Evolutionary conservation across 2,888 invertebrate species (phyloP).

Genomic region (Synanthedon andrenaeformis): DNA sequence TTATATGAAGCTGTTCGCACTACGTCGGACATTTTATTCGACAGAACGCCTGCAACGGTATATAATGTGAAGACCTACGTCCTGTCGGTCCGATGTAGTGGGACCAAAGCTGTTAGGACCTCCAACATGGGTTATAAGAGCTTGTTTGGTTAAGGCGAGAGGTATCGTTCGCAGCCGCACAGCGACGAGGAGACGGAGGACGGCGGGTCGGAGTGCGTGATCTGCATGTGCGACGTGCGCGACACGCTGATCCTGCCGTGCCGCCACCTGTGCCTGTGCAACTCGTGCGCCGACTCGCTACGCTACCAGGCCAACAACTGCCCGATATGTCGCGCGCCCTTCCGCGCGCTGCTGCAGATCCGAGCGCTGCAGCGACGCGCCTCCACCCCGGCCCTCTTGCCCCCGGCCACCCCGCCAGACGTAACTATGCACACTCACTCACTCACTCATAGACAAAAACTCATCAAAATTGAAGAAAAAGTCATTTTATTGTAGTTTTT

Average conservation of each 20-base stretch:
- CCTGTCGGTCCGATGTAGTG: too few species aligned
- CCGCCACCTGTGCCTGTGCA: constrained; percentile 97
- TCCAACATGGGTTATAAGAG: too few species aligned
- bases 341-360: constrained; percentile 95
- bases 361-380: constrained; percentile 86
- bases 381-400: constrained; percentile 46
- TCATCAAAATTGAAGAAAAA: too few species aligned
- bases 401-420: constrained; percentile 44
- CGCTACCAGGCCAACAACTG: constrained; percentile 98
- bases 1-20: too few species aligned
- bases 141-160: too few species aligned
- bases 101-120: too few species aligned
- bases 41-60: too few species aligned
- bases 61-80: too few species aligned
- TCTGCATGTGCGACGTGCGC: constrained; percentile 98
- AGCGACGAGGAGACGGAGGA: constrained; percentile 91
- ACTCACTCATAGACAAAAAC: too few species aligned
- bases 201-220: constrained; percentile 97
- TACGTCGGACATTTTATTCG: too few species aligned
- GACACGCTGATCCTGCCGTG: constrained; percentile 98
- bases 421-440: not conserved
- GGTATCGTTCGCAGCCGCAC: constrained; percentile 33
- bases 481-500: too few species aligned
- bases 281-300: constrained; percentile 96
- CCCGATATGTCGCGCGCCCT: constrained; percentile 98